Percentiles rank a stretch among this genome's conserved stretches.
phyloP scores from a whole-genome alignment of 2,797 vertebrate genomes.

The Triplophysa bombifrons region DNA sequence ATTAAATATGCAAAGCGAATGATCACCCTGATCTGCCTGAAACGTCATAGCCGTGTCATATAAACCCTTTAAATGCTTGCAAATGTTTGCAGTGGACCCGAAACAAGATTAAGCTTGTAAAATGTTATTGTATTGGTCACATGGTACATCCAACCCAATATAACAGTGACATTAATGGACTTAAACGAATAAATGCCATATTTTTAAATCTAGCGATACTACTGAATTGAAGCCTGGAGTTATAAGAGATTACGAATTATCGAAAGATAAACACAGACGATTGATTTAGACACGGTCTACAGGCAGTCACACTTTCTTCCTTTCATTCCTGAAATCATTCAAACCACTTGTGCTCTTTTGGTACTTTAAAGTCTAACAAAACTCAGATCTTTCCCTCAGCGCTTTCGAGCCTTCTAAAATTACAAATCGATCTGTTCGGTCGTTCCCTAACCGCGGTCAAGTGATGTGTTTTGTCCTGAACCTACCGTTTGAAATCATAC shows the following conservation, averaged over 20 bases:
- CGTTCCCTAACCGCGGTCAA: slow-evolving; percentile 8
- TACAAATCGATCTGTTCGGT: slow-evolving; percentile 33
- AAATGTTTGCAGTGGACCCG: neutral
- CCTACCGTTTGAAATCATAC: neutral
- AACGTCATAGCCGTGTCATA: too few relatives aligned
- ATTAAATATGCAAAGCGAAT: too few relatives aligned
- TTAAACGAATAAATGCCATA: neutral
- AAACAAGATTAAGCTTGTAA: slow-evolving; percentile 14
- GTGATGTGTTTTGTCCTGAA: slow-evolving; percentile 9
- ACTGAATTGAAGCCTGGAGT: neutral
- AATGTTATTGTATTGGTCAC: slow-evolving; percentile 4
- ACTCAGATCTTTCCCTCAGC: neutral
- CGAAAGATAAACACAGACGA: slow-evolving; percentile 25
- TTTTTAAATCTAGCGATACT: neutral
- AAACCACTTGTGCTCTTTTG: slow-evolving; percentile 14
- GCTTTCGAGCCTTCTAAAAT: slow-evolving; percentile 9
- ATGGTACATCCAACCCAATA: neutral
- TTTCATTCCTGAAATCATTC: slow-evolving; percentile 11
- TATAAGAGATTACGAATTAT: slow-evolving; percentile 15
- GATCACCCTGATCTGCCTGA: too few relatives aligned
- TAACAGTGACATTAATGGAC: neutral
- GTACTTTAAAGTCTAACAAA: slow-evolving; percentile 19
- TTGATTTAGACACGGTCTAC: slow-evolving; percentile 3
- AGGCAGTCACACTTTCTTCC: neutral
- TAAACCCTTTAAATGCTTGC: too few relatives aligned